Evolutionary conservation across 1,140 invertebrate species (phyloP).

Genomic region (Halictus rubicundus): DNA sequence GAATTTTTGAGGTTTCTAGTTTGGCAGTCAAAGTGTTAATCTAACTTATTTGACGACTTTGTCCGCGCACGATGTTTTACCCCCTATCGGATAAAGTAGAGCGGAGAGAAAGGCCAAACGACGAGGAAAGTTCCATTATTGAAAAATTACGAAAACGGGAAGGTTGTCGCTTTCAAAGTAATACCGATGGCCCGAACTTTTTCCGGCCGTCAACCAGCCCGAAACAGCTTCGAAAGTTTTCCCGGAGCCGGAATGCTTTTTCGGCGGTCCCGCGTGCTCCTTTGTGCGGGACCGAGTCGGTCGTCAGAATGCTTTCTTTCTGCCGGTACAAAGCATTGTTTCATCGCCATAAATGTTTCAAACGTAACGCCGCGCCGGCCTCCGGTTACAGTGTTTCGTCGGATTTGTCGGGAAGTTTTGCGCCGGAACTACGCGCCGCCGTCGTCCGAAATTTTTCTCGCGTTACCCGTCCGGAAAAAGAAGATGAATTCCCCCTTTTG

Average conservation of each 20-base stretch:
- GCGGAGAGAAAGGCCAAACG: no score
- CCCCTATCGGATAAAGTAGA: no score
- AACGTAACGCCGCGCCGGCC: not conserved
- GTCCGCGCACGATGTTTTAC: no score
- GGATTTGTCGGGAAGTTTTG: constrained; percentile 22
- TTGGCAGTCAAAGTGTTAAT: no score
- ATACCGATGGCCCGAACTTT: not conserved
- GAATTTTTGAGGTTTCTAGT: no score
- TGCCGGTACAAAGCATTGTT: constrained; percentile 35
- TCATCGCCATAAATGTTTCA: constrained; percentile 40
- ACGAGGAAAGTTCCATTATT: constrained; percentile 16
- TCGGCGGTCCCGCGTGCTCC: not conserved
- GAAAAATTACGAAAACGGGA: constrained; percentile 30
- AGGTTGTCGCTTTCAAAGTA: constrained; percentile 10
- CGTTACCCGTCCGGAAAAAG: not conserved
- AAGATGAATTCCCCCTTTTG: not conserved
- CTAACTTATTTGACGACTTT: no score
- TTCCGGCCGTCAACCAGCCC: not conserved
- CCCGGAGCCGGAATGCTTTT: constrained; percentile 20
- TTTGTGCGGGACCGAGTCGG: constrained; percentile 20
- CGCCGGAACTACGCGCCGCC: no score
- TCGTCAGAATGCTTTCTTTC: constrained; percentile 32
- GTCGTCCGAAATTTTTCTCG: not conserved
- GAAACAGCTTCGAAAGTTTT: constrained; percentile 32
- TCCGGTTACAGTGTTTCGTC: not conserved